A percentile compares a stretch with the other conserved stretches of the same genome.
These are phyloP conservation scores for Malurus elegans DNA, from an alignment of 2,113 vertebrate species.

Conservation along the genomic window DNA sequence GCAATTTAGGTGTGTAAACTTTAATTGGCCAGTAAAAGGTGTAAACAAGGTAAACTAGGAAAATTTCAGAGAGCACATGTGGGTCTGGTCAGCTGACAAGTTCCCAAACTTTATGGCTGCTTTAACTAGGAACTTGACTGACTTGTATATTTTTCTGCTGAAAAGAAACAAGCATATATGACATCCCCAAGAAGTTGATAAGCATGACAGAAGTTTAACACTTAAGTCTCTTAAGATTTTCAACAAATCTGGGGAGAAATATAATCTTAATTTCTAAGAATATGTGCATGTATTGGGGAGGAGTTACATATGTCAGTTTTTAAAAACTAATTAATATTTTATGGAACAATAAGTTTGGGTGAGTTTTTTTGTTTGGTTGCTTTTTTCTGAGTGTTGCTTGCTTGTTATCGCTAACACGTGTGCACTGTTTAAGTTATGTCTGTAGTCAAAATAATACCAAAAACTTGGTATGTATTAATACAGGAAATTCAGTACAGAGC, in stretches of 20 bases:
- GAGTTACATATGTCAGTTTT: not conserved
- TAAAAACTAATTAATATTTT: not conserved
- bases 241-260: not conserved
- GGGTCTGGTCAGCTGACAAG: not conserved
- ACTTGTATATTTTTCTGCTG: not conserved
- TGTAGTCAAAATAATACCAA: not conserved
- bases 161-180: not conserved
- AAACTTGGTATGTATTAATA: not conserved
- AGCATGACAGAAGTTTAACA: not conserved
- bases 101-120: not conserved
- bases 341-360: not conserved
- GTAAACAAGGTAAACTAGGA: not conserved
- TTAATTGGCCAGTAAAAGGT: not conserved
- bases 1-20: not conserved
- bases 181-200: not conserved
- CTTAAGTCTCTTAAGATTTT: not conserved
- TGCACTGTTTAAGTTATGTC: not conserved
- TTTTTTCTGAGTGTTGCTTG: not conserved
- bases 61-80: not conserved
- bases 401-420: not conserved
- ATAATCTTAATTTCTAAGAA: not conserved
- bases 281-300: too few relatives aligned
- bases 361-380: too few relatives aligned
- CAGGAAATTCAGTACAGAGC: not conserved
- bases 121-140: not conserved